Evolutionary conservation across 2,113 vertebrate species (phyloP), one percentile per base, ranked within the genome.

Genomic region (Vireo altiloquus): DNA sequence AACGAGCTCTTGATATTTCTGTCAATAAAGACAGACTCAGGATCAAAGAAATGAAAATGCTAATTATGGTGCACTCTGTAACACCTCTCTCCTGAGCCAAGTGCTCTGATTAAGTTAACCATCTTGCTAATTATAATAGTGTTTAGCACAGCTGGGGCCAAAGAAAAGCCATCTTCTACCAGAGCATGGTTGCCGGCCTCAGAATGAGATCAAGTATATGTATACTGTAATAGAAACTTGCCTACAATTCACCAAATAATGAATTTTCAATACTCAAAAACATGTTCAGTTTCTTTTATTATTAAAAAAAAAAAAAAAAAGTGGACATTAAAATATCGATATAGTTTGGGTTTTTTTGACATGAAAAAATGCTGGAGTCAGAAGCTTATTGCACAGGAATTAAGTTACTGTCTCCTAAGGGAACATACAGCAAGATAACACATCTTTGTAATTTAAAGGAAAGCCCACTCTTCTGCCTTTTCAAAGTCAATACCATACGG

Each of bases 21-120:
- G 93, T 94, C 95, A 96, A 94, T 95, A 94, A 94, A 94, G 90
- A 94, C 79, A 89, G n/a, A 56, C 56, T 90, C 37, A 84, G 69
- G 93, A 96, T 95, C 95, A 96, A 96, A 97, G 92, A 85, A 95
- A 95, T 95, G 94, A 92, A 96, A 95, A 94, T 81, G 86, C 92
- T 96, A 96, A 97, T 96, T 95, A 93, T 33, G 53, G 69, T 94
- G 92, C 80, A 93, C 93, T 93, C 79, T 61, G 40, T 88, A 95
- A 94, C 92, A 96, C 90, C 85, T 93, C 90, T 96, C 79, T 97
- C 85, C 70, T 0, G 5, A 93, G 90, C 94, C 94, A 97, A 97
- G 92, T 74, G 65, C 80, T 95, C 85, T 96, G 94, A 97, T 96
- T 96, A 95, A 97, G 96, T 90, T 97, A 97, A 96, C 90, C 71